phyloP scores from a whole-genome alignment of 2,113 vertebrate genomes.

The Calyptommatus sinebrachiatus region DNA sequence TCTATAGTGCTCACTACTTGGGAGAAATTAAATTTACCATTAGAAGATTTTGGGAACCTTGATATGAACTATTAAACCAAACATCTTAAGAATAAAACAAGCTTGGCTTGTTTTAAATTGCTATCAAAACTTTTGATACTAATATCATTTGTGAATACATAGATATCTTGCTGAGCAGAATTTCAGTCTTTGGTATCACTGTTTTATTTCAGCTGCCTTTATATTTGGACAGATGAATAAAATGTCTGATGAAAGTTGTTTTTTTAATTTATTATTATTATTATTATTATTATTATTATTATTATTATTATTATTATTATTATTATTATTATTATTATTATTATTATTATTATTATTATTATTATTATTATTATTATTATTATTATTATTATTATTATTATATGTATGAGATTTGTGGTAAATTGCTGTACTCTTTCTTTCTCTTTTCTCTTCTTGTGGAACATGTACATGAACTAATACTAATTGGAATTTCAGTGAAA shows the following conservation, averaged over 20 bases:
- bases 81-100: constrained; percentile 16
- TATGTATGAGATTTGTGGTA: background rate
- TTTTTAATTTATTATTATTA: no score
- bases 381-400: no score
- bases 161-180: constrained; percentile 25
- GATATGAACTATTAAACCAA: constrained; percentile 23
- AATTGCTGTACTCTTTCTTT: constrained; percentile 21
- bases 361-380: no score
- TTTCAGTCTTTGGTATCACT: constrained; percentile 18
- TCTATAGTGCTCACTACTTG: background rate
- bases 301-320: no score
- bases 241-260: no score
- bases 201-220: background rate
- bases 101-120: no score
- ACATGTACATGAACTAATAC: constrained; percentile 28
- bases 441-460: background rate
- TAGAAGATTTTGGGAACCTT: constrained; percentile 31
- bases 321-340: no score
- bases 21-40: constrained; percentile 18
- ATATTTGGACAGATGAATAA: no score
- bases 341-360: no score
- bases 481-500: constrained; percentile 22
- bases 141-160: background rate
- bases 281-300: no score
- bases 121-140: background rate